Base-by-base conservation (phyloP, 2,888 invertebrate genomes). In the Nomada fabriciana region DNA sequence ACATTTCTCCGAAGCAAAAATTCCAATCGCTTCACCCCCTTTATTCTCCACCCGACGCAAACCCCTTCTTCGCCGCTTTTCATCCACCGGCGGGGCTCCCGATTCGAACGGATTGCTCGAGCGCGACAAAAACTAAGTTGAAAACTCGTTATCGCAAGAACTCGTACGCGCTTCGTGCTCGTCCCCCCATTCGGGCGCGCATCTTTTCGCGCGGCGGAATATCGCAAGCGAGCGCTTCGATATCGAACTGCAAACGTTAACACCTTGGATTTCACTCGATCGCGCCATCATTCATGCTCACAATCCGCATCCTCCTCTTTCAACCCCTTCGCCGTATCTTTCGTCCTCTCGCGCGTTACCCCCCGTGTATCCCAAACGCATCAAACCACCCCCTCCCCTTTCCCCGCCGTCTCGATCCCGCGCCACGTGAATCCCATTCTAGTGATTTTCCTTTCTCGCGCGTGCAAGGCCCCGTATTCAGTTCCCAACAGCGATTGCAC, bases 381-480 rank as follows among this genome's bases (percentile, higher is more conserved):
- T 23, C 23, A 11, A 9, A 25, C 23, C 15, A 11, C 10, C 25
- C 15, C 53, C 15, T 11, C 15, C 52, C 42, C 2, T 0, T 18
- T 18, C 11, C 25, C 25, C 25, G 25, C 25, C 2, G 25, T 25
- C 25, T 25, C 25, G 2, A 25, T 25, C 25, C 25, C 18, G 2
- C 61, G 18, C 20, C 36, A 2, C 43, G 53, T 57, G 59, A 72
- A 74, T 72, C 82, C 86, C 57, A 79, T 86, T 86, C 88, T 82
- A 78, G 78, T 79, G 86, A 86, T 84, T 87, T 75, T 82, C 82
- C 82, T 84, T 84, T 76, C 80, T 84, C 82, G 72, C 86, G 63
- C 59, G 42, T 64, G 61, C 75, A 61, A 42, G 50, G 64, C 42
- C 80, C 53, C 73, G 76, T 60, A 75, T 60, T 83, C 76, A 68